phyloP scores from a whole-genome alignment of 2,113 vertebrate genomes.

The Coptodon bakossiorum region DNA sequence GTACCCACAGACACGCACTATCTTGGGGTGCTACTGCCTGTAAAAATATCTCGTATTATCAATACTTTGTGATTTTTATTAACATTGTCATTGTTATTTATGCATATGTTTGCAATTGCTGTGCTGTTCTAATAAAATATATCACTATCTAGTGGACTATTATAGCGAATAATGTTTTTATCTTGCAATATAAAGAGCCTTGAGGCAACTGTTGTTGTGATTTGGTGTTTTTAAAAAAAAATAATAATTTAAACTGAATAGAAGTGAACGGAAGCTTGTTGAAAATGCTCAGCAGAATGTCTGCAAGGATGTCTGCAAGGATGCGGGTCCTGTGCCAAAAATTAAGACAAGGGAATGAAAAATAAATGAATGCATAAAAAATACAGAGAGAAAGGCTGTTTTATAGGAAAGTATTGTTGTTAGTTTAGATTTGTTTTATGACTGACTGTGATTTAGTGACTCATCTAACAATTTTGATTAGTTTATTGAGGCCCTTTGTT shows the following conservation, averaged over 20 bases:
- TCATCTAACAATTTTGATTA: not conserved
- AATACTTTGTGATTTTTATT: not conserved
- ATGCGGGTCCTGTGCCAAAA: not conserved
- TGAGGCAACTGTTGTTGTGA: not conserved
- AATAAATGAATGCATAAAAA: not conserved
- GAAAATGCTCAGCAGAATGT: not conserved
- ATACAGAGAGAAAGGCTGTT: not conserved
- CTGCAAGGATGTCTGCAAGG: not conserved
- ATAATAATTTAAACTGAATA: not conserved
- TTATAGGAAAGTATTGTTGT: not conserved
- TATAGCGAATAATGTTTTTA: not conserved
- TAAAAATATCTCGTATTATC: not conserved
- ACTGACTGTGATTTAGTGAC: not conserved
- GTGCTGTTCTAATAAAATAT: not conserved
- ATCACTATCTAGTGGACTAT: not conserved
- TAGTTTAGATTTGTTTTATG: not conserved
- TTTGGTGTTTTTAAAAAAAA: not conserved
- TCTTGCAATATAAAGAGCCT: not conserved
- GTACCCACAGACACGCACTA: not conserved
- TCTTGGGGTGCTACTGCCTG: not conserved
- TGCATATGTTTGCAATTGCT: not conserved
- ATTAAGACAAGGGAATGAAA: not conserved
- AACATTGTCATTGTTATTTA: not conserved
- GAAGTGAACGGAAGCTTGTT: accelerated
- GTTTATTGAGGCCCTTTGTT: not conserved